Percentiles rank a stretch among this genome's conserved stretches.
Conservation (phyloP, 1,140 invertebrate genomes). For the Aphidius gifuensis region DNA sequence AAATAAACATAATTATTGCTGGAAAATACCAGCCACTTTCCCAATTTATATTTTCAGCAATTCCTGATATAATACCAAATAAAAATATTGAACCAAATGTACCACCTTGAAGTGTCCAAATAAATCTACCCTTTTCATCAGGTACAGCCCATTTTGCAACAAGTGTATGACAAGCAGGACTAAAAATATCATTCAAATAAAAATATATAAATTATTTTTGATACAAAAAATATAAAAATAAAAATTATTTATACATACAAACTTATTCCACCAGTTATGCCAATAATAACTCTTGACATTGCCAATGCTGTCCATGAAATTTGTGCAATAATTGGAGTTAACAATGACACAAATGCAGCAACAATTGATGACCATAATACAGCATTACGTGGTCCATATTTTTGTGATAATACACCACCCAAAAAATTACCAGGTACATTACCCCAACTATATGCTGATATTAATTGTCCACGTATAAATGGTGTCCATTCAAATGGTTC, state of each 20-base stretch:
- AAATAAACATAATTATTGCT: conserved; percentile 60
- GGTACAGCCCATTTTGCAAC: conserved; percentile 70
- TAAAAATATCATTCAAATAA: too few species aligned
- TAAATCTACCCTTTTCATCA: conserved; percentile 68
- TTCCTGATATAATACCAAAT: conserved; percentile 64
- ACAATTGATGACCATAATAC: conserved; percentile 63
- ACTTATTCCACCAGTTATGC: conserved; percentile 58
- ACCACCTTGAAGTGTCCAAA: conserved; percentile 68
- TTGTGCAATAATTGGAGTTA: conserved; percentile 61
- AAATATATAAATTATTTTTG: too few species aligned
- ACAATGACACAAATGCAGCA: conserved; percentile 63
- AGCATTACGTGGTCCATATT: conserved; percentile 64
- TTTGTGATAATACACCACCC: conserved; percentile 67
- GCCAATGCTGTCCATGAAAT: conserved; percentile 33
- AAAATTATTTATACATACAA: conserved; percentile 41
- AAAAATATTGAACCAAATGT: conserved; percentile 73
- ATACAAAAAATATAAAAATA: too few species aligned
- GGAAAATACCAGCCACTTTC: conserved; percentile 70
- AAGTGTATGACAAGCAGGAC: conserved; percentile 63
- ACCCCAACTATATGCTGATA: conserved; percentile 60
- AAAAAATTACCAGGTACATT: conserved; percentile 53
- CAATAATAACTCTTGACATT: conserved; percentile 34
- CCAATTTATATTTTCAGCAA: conserved; percentile 67
- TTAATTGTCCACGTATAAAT: conserved; percentile 59
- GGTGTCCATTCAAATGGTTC: conserved; percentile 56